These are phyloP conservation scores for Hyles vespertilio DNA, from an alignment of 1,140 invertebrate species.

Conservation along the genomic window DNA sequence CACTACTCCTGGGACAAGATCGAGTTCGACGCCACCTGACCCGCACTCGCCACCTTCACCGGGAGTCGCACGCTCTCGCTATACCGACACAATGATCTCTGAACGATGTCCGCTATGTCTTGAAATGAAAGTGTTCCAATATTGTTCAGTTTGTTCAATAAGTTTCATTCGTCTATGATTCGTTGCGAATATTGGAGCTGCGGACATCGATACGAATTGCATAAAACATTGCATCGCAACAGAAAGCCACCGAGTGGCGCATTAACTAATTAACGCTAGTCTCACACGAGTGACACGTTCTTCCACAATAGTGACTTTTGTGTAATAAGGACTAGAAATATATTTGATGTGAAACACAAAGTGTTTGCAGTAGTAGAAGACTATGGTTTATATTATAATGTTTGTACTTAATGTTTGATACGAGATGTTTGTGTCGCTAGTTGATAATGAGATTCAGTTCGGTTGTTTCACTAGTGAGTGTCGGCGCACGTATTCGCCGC, in stretches of 20 bases:
- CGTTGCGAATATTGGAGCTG: too few species aligned
- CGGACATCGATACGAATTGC: too few species aligned
- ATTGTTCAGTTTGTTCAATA: too few species aligned
- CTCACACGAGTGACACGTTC: slow-evolving; percentile 50
- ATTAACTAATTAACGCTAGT: slow-evolving; percentile 43
- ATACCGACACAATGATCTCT: slow-evolving; percentile 44
- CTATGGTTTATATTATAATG: slow-evolving; percentile 39
- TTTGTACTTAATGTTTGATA: slow-evolving; percentile 63
- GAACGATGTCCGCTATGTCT: slow-evolving; percentile 11
- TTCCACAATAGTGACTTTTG: slow-evolving; percentile 50
- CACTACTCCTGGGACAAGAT: slow-evolving; percentile 72
- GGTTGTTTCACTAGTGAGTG: slow-evolving; percentile 57
- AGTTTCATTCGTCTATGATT: too few species aligned
- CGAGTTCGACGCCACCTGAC: slow-evolving; percentile 72
- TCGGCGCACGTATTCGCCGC: slow-evolving; percentile 38
- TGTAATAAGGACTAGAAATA: slow-evolving; percentile 41
- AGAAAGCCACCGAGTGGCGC: slow-evolving; percentile 33
- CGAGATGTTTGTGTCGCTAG: slow-evolving; percentile 61
- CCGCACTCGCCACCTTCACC: slow-evolving; percentile 17
- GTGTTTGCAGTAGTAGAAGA: slow-evolving; percentile 50
- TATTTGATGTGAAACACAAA: slow-evolving; percentile 50
- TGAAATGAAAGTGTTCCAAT: not conserved
- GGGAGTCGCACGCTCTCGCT: slow-evolving; percentile 26
- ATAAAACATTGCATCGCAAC: slow-evolving; percentile 6
- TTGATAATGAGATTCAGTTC: slow-evolving; percentile 47